phyloP scores from a whole-genome alignment of 92 coral and sea anemone species.

The Phenganax marumi region DNA sequence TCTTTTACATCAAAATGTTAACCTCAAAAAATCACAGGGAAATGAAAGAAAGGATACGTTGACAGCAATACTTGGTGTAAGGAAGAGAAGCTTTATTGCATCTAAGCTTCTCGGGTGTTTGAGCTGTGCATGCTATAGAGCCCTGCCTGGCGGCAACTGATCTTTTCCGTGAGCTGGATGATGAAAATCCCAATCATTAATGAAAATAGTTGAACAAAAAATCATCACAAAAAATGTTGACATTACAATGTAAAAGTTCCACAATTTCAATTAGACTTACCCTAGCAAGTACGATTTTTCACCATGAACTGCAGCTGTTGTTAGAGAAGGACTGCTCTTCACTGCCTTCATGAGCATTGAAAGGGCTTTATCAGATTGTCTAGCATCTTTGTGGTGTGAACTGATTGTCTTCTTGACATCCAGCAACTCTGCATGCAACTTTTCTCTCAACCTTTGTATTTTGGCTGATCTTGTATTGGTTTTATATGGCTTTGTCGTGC shows the following conservation, averaged over 20 bases:
- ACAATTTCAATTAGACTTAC: background rate
- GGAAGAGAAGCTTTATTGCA: slow-evolving; percentile 78
- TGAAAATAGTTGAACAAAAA: background rate
- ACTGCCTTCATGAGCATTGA: slow-evolving; percentile 73
- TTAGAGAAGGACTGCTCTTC: slow-evolving; percentile 68
- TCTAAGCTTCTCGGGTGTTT: slow-evolving; percentile 51
- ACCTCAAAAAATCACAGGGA: no score
- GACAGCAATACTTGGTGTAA: slow-evolving; percentile 85
- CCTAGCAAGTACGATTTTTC: slow-evolving; percentile 18
- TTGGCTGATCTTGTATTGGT: slow-evolving; percentile 14
- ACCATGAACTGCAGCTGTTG: slow-evolving; percentile 69
- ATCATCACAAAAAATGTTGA: background rate
- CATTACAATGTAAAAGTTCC: background rate
- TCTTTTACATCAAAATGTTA: no score
- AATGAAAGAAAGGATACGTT: slow-evolving; percentile 81
- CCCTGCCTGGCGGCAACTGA: slow-evolving; percentile 42
- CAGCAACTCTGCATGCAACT: slow-evolving; percentile 31
- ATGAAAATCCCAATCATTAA: background rate
- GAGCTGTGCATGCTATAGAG: slow-evolving; percentile 49
- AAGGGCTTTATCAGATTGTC: slow-evolving; percentile 59
- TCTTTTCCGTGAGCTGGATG: slow-evolving; percentile 53
- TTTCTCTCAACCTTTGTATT: slow-evolving; percentile 1
- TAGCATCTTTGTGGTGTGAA: slow-evolving; percentile 55
- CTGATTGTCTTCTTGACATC: slow-evolving; percentile 63
- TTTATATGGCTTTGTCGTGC: background rate